Percentiles rank a stretch among this genome's conserved stretches.
phyloP scores from a whole-genome alignment of 2,797 vertebrate genomes.

The Garrulus glandarius region DNA sequence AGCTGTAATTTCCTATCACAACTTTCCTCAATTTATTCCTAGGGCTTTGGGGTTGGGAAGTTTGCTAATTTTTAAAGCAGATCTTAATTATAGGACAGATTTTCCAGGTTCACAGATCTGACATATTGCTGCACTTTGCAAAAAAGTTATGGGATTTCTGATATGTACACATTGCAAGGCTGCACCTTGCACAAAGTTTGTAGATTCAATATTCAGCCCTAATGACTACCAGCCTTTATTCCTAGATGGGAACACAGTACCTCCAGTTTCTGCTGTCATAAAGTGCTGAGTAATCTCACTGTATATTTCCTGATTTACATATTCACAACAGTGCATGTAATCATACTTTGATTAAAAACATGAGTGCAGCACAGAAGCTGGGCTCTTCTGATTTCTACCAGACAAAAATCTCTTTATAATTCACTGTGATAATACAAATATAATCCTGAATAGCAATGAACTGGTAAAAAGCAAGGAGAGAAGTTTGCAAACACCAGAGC shows the following conservation, averaged over 20 bases:
- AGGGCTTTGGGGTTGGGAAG: neutral
- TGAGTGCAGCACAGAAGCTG: neutral
- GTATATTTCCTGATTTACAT: neutral
- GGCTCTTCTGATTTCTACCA: neutral
- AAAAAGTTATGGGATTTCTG: neutral
- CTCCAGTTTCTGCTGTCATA: neutral
- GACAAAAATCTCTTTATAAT: neutral
- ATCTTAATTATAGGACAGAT: neutral
- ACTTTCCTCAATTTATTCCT: neutral
- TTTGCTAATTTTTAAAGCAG: neutral
- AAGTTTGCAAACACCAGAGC: neutral
- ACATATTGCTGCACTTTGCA: neutral
- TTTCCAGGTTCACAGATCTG: neutral
- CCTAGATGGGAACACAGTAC: neutral
- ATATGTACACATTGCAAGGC: fast-evolving
- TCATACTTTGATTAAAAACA: neutral
- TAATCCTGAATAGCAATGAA: neutral
- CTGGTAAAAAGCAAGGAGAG: neutral
- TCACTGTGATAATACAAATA: neutral
- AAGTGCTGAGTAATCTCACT: neutral
- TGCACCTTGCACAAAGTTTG: neutral
- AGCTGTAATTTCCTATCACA: neutral
- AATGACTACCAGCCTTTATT: neutral
- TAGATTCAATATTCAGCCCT: neutral
- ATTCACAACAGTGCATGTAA: neutral